Base-by-base conservation (phyloP, 92 coral and sea anemone genomes). In the Galaxea fascicularis region DNA sequence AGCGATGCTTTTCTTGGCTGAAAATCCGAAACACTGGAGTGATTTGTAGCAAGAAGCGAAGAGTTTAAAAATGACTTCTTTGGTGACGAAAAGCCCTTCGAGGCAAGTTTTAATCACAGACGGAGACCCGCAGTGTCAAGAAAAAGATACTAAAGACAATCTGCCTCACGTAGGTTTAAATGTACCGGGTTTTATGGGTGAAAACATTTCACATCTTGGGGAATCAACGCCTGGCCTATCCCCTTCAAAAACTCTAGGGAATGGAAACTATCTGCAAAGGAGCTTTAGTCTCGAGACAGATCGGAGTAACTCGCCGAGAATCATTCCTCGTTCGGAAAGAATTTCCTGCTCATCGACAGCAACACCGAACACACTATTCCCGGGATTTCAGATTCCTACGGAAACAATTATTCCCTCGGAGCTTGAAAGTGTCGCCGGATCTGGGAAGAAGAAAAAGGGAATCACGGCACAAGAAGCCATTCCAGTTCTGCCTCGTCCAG, bases 361-460 rank as follows among this genome's bases (percentile, higher is more conserved):
- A 24, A 71, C 92, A 0, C 86, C 77, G 20, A 68, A 77, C 12
- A 93, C 95, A 6, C 92, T 95, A 29, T 94, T 94, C 57, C 90
- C 87, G 16, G 98, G 93, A 41, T 94, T 94, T 87, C 93, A 89
- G 53, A 90, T 88, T 20, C 98, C 98, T 27, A 94, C 88, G 54
- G 82, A 91, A 80, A 94, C 98, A 31, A 29, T 94, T 57, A 94
- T 94, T 22, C 93, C 95, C 15, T 74, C 13, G 77, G 85, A 60
- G 66, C n/a, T n/a, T n/a, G 66, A 89, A 49, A 75, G 47, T 26
- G 17, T 58, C 4, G 79, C 73, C 8, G 66, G 73, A 24, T 52
- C 56, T 44, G 70, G 77, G 7, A 76, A 83, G 51, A 49, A 74
- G 70, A 85, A 81, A 8, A 72, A 56, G 47, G 53, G 73, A 24